Evolutionary conservation across 2,797 vertebrate species (phyloP), one percentile per base, ranked within the genome.

Genomic region (Micromesistius poutassou): DNA sequence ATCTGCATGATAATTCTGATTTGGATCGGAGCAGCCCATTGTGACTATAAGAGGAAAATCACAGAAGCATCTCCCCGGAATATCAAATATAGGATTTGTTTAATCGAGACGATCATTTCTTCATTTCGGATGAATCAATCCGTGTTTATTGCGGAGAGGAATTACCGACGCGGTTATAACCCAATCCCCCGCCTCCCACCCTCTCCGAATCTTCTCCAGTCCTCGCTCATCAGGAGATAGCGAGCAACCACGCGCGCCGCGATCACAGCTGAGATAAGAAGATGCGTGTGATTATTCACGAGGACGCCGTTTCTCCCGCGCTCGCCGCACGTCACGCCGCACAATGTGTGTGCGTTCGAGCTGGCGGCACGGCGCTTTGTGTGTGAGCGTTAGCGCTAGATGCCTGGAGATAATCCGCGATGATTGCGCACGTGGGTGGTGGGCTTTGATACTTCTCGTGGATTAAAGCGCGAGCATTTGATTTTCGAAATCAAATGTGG

Each of bases 1-100:
- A 90, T 91, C 90, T 85, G 76, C 76, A 81, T 83, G 87, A 89
- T 89, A 84, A 90, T 90, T 89, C 82, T 82, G 86, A 90, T 82
- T 78, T 77, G 72, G 12, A 72, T 78, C 81, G 84, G 85, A 85
- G 81, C 79, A 55, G 85, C 84, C 82, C 40, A 81, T 77, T 76
- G 19, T 55, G 50, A 19, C 50, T 55, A 22, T 55, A 55, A 55
- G 19, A 55, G 16, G 50, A 78, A 87, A 83, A 86, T 85, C 81
- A 81, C 83, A 78, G 73, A 71, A 73, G 35, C 83, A 83, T 78
- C 84, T 80, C 75, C 1, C 16, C 50, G 50, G 87, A 89, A 92
- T 91, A 85, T 85, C 84, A 84, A 90, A 79, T 1, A 66, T 75
- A 73, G 83, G 88, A 90, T 93, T 92, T 85, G 89, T 87, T 85